A percentile compares a stretch with the other conserved stretches of the same genome.
These are phyloP conservation scores for Pagrus major DNA, from an alignment of 2,113 vertebrate genomes.

Conservation along the genomic window DNA sequence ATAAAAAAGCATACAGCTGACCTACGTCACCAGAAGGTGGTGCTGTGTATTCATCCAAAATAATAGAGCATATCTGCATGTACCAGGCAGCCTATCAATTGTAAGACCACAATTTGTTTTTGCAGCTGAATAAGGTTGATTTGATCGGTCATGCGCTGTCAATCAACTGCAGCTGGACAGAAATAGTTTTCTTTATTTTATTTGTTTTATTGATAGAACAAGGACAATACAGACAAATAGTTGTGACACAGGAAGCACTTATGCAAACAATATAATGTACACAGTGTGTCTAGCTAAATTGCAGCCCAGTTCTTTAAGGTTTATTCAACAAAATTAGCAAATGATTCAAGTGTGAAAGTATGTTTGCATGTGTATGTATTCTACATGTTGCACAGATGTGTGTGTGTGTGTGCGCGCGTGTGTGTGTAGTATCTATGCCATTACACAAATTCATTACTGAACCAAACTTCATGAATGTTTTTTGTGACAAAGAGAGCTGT, in stretches of 20 bases:
- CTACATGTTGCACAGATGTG: too few species aligned
- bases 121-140: background rate
- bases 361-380: too few species aligned
- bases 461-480: too few species aligned
- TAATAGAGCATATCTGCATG: background rate
- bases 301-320: too few species aligned
- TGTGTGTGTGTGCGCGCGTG: too few species aligned
- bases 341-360: too few species aligned
- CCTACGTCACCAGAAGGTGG: background rate
- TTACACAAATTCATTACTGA: too few species aligned
- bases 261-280: background rate
- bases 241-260: background rate
- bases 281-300: background rate
- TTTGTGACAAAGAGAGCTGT: too few species aligned
- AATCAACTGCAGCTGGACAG: background rate
- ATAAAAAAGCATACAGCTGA: background rate
- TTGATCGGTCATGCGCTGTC: too few species aligned
- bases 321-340: too few species aligned
- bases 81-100: background rate
- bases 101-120: background rate
- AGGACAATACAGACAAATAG: background rate
- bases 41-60: background rate
- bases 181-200: background rate
- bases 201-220: background rate
- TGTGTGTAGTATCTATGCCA: too few species aligned